Percentiles rank a stretch among this genome's conserved stretches.
Evolutionary conservation across 2,888 invertebrate species (phyloP).

Genomic region (Lissocephala sabroskyi): DNA sequence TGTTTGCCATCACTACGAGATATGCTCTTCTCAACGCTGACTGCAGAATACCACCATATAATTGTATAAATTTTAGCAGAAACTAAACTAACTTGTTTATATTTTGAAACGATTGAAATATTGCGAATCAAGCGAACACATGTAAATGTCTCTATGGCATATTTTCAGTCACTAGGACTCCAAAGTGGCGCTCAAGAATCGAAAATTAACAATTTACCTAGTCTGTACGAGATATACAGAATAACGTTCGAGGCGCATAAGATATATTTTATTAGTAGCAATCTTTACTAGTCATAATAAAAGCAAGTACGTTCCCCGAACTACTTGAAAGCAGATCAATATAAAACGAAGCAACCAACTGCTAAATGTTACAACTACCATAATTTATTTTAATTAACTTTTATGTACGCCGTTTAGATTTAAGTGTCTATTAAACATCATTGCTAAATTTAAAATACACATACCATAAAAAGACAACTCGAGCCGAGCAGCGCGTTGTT

Average conservation of each 20-base stretch:
- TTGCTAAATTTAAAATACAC: slow-evolving; percentile 19
- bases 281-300: slow-evolving; percentile 47
- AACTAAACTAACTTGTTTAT: slow-evolving; percentile 28
- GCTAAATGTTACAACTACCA: slow-evolving; percentile 42
- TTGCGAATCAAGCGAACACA: slow-evolving; percentile 1
- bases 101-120: slow-evolving; percentile 51
- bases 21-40: slow-evolving; percentile 68
- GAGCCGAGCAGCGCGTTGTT: slow-evolving; percentile 54
- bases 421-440: slow-evolving; percentile 54
- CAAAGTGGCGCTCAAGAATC: slow-evolving; percentile 13
- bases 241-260: no score
- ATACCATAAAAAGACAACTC: slow-evolving; percentile 35
- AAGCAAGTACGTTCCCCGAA: no score
- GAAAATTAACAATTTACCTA: slow-evolving; percentile 22
- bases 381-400: slow-evolving; percentile 20
- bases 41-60: slow-evolving; percentile 69
- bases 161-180: slow-evolving; percentile 22
- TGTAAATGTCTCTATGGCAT: slow-evolving; percentile 26
- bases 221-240: slow-evolving; percentile 28
- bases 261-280: slow-evolving; percentile 61
- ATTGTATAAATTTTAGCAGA: slow-evolving; percentile 20
- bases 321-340: neutral
- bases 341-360: slow-evolving; percentile 4
- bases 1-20: slow-evolving; percentile 61
- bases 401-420: slow-evolving; percentile 29